Percentiles rank a stretch among this genome's conserved stretches.
These are phyloP conservation scores for Gasteruption jaculator DNA, from an alignment of 2,888 invertebrate genomes.

Conservation along the genomic window DNA sequence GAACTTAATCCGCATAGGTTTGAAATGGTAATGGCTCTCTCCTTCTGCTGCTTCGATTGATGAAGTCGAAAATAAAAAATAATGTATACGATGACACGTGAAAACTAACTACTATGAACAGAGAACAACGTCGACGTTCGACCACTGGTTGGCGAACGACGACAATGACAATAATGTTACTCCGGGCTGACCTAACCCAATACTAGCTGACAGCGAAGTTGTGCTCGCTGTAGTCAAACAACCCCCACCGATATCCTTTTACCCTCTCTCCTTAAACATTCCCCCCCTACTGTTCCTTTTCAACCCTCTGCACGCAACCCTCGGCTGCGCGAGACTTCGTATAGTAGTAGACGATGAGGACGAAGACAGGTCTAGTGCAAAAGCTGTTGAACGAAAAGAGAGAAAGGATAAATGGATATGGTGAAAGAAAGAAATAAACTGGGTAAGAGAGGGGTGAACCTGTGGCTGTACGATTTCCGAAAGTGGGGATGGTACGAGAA, in stretches of 20 bases:
- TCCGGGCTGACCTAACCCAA: constrained; percentile 63
- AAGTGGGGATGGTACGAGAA: too few relatives aligned
- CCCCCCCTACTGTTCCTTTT: constrained; percentile 25
- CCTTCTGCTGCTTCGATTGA: too few relatives aligned
- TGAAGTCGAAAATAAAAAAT: constrained; percentile 15
- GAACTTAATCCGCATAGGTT: too few relatives aligned
- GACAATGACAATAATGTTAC: constrained; percentile 32
- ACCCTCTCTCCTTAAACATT: constrained; percentile 41
- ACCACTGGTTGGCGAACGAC: constrained; percentile 26
- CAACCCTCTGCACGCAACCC: constrained; percentile 33
- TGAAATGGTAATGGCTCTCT: too few relatives aligned
- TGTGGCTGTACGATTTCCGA: too few relatives aligned
- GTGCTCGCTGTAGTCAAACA: constrained; percentile 48
- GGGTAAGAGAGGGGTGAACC: too few relatives aligned
- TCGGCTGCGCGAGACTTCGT: constrained; percentile 32
- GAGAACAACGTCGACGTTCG: constrained; percentile 23
- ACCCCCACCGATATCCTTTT: constrained; percentile 38
- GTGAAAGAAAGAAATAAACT: too few relatives aligned
- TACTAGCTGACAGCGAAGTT: constrained; percentile 53
- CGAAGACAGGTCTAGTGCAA: too few relatives aligned
- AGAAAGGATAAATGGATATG: too few relatives aligned
- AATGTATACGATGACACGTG: constrained; percentile 14
- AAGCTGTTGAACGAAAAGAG: too few relatives aligned
- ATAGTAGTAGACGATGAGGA: too few relatives aligned
- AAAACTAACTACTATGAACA: constrained; percentile 29